phyloP scores from a whole-genome alignment of 1,140 invertebrate species.

The Calephelis nemesis region DNA sequence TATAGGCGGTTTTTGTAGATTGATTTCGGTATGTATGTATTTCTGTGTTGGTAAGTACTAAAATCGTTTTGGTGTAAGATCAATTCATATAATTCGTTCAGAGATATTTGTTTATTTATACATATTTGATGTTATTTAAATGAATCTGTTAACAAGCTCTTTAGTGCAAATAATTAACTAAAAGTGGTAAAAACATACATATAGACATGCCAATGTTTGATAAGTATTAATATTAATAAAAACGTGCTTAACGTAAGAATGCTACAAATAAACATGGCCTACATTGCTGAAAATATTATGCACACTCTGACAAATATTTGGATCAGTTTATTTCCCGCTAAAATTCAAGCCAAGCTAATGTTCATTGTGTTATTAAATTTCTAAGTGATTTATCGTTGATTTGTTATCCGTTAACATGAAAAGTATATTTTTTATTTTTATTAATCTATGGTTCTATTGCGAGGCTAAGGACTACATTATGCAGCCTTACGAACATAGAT shows the following conservation, averaged over 20 bases:
- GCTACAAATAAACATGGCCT: conserved; percentile 4
- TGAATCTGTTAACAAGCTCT: no score
- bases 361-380: background rate
- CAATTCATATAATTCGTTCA: no score
- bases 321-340: conserved; percentile 3
- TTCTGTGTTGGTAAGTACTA: no score
- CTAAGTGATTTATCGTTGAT: background rate
- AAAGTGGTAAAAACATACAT: background rate
- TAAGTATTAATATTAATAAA: conserved; percentile 37
- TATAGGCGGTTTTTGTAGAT: no score
- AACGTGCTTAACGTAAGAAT: conserved; percentile 19
- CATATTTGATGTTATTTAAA: no score
- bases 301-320: conserved; percentile 7
- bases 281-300: conserved; percentile 9
- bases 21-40: no score
- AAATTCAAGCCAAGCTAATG: background rate
- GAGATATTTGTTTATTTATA: no score
- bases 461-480: conserved; percentile 24
- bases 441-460: conserved; percentile 29
- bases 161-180: no score
- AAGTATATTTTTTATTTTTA: conserved; percentile 24
- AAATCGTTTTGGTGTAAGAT: no score
- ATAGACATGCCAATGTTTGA: background rate
- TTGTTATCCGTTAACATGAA: conserved; percentile 21
- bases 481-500: conserved; percentile 30